A percentile compares a stretch with the other conserved stretches of the same genome.
Conservation (phyloP, 1,140 invertebrate species). For the Holotrichia oblita region DNA sequence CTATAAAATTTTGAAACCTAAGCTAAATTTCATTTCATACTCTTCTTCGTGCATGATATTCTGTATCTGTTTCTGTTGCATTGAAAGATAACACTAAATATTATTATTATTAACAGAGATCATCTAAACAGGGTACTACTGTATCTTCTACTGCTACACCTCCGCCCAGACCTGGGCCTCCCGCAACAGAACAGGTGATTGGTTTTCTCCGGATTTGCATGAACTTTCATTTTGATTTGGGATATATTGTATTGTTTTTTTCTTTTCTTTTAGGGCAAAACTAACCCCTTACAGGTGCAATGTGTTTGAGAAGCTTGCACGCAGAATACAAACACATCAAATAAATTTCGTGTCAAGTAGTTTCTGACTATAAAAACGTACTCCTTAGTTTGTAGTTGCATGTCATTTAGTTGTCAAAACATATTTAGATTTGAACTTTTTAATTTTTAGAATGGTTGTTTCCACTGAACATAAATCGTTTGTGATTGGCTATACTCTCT, state of each 20-base stretch:
- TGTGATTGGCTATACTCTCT: too few species aligned
- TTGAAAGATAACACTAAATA: constrained; percentile 23
- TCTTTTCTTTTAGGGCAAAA: background rate
- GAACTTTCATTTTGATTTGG: constrained; percentile 18
- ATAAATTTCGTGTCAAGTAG: too few species aligned
- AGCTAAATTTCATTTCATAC: constrained; percentile 20
- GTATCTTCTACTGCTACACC: constrained; percentile 64
- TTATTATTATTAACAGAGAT: constrained; percentile 58
- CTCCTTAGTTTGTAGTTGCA: too few species aligned
- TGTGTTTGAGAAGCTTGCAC: too few species aligned
- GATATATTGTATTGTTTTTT: background rate
- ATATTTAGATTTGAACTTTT: too few species aligned
- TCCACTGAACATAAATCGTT: too few species aligned
- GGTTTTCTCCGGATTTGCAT: constrained; percentile 43
- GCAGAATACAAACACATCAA: too few species aligned
- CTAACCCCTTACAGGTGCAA: background rate
- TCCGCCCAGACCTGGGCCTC: constrained; percentile 66
- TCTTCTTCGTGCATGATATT: background rate
- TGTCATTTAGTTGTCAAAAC: too few species aligned
- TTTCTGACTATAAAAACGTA: too few species aligned
- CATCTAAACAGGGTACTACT: constrained; percentile 67
- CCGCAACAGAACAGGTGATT: constrained; percentile 71
- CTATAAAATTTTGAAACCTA: background rate
- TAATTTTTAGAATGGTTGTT: too few species aligned
- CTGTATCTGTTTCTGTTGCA: background rate